phyloP scores from a whole-genome alignment of 2,113 vertebrate genomes.

The Trematocara stigmaticum region DNA sequence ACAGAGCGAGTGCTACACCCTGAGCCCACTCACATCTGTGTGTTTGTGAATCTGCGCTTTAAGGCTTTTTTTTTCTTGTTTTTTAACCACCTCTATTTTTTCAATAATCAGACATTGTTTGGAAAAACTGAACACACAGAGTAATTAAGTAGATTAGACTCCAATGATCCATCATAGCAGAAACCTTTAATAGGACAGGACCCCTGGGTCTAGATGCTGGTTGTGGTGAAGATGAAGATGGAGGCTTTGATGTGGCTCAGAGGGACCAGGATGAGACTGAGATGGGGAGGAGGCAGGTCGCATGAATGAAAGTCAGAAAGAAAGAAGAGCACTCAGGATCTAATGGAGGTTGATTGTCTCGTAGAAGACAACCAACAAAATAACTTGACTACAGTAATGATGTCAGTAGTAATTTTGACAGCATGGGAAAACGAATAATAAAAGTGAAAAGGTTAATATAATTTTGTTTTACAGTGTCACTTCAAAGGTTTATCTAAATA shows the following conservation, averaged over 20 bases:
- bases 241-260: background rate
- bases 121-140: background rate
- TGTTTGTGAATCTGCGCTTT: background rate
- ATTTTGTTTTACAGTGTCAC: background rate
- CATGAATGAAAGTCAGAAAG: background rate
- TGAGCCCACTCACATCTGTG: background rate
- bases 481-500: background rate
- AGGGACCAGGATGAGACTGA: background rate
- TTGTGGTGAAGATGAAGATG: background rate
- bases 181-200: background rate
- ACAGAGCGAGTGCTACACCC: accelerated
- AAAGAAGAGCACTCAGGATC: background rate
- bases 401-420: background rate
- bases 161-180: background rate
- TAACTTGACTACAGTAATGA: background rate
- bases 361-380: background rate
- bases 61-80: background rate
- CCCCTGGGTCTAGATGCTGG: background rate
- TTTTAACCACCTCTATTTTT: background rate
- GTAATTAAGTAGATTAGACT: background rate
- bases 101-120: background rate
- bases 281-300: background rate
- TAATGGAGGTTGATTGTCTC: background rate
- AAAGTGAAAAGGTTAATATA: background rate
- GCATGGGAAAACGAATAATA: background rate